Evolutionary conservation across 1,140 invertebrate genomes (phyloP).

Genomic region (Agrilus planipennis): DNA sequence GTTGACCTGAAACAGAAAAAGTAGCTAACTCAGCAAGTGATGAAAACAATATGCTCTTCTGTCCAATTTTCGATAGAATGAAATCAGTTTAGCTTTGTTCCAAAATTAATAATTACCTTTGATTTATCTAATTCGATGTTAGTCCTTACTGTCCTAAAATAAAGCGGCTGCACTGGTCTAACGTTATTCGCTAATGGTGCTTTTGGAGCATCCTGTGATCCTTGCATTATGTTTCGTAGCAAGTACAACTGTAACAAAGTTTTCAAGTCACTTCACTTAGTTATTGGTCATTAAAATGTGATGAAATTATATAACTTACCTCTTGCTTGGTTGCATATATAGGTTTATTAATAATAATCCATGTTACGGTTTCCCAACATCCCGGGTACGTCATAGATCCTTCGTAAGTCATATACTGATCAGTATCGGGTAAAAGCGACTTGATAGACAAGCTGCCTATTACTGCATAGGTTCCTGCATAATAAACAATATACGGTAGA

Average conservation of each 20-base stretch:
- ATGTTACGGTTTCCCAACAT: conserved; percentile 86
- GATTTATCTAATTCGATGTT: conserved; percentile 99
- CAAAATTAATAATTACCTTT: too few relatives aligned
- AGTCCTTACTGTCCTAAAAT: conserved; percentile 85
- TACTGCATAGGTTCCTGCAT: conserved; percentile 65
- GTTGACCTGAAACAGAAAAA: too few relatives aligned
- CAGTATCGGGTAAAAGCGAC: conserved; percentile 74
- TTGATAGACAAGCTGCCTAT: conserved; percentile 73
- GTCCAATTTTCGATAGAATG: too few relatives aligned
- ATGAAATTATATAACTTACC: too few relatives aligned
- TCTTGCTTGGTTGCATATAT: conserved; percentile 90
- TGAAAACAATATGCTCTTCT: too few relatives aligned
- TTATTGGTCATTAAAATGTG: too few relatives aligned
- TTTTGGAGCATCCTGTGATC: conserved; percentile 68
- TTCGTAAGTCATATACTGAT: conserved; percentile 94
- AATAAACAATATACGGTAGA: too few relatives aligned
- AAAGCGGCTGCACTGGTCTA: conserved; percentile 74
- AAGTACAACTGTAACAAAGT: conserved; percentile 70
- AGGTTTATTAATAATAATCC: conserved; percentile 93
- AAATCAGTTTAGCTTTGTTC: too few relatives aligned
- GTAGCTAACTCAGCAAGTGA: too few relatives aligned
- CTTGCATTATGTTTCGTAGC: conserved; percentile 75
- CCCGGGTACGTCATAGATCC: conserved; percentile 93
- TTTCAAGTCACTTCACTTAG: too few relatives aligned
- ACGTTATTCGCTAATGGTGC: conserved; percentile 89